A percentile compares a stretch with the other conserved stretches of the same genome.
These are phyloP conservation scores for Clarias platycephalus DNA, from an alignment of 2,797 vertebrate genomes.

Conservation along the genomic window DNA sequence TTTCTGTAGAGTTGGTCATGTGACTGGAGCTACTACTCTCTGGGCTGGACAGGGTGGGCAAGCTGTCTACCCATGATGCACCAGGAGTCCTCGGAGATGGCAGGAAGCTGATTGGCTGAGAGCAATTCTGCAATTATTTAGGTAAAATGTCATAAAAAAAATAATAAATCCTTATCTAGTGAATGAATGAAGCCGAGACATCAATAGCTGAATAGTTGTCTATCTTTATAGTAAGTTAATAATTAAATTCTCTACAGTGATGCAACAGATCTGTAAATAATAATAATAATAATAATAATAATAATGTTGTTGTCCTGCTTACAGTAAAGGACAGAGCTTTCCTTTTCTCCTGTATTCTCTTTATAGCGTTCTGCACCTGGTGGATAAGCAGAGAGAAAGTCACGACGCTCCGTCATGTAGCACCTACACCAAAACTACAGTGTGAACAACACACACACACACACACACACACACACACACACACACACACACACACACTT, in stretches of 20 bases:
- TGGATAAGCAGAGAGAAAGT: constrained; percentile 52
- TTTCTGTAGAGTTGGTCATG: constrained; percentile 60
- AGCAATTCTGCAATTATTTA: constrained; percentile 77
- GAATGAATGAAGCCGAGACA: not conserved
- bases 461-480: too few relatives aligned
- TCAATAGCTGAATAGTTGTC: not conserved
- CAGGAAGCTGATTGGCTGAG: constrained; percentile 78
- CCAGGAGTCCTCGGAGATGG: constrained; percentile 75
- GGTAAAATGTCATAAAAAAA: too few relatives aligned
- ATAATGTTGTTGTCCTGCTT: constrained; percentile 55
- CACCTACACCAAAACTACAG: not conserved
- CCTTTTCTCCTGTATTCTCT: constrained; percentile 88
- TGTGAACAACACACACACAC: not conserved
- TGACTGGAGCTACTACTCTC: constrained; percentile 69
- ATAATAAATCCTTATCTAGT: not conserved
- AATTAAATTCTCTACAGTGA: not conserved
- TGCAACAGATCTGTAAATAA: not conserved
- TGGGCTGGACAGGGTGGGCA: constrained; percentile 67
- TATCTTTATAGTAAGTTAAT: not conserved
- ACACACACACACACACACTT: constrained; percentile 51
- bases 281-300: not conserved
- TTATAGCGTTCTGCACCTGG: constrained; percentile 87
- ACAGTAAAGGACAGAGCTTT: constrained; percentile 84
- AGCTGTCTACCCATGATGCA: constrained; percentile 72
- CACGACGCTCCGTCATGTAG: constrained; percentile 8